phyloP scores from a whole-genome alignment of 92 coral and sea anemone species.

The Porites cylindrica region DNA sequence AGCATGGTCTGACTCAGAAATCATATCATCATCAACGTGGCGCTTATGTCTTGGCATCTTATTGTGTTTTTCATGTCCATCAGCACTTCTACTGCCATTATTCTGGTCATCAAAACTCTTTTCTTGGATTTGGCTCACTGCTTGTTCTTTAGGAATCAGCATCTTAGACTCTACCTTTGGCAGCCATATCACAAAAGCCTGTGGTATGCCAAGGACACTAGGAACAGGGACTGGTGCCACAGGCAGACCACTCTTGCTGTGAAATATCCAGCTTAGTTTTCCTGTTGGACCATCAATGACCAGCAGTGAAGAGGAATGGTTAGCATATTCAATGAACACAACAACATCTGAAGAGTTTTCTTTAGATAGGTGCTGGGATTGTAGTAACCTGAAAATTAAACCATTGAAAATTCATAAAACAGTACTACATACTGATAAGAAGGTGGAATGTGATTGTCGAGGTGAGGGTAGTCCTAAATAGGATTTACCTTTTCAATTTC shows the following conservation, averaged over 20 bases:
- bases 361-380: conserved; percentile 40
- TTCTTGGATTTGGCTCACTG: conserved; percentile 3
- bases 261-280: conserved; percentile 56
- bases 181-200: conserved; percentile 82
- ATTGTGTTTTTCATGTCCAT: not conserved
- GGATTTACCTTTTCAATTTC: too few relatives aligned
- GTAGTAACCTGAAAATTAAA: conserved; percentile 58
- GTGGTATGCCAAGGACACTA: conserved; percentile 21
- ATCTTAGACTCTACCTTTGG: conserved; percentile 66
- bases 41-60: not conserved
- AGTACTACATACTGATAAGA: too few relatives aligned
- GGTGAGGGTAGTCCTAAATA: too few relatives aligned
- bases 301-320: conserved; percentile 59
- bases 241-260: conserved; percentile 51
- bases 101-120: conserved; percentile 1
- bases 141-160: conserved; percentile 18
- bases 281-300: conserved; percentile 80
- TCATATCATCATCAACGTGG: not conserved
- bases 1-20: not conserved
- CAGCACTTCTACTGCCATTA: conserved; percentile 2
- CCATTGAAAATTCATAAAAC: too few relatives aligned
- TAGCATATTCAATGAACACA: conserved; percentile 50
- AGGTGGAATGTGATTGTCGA: too few relatives aligned
- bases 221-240: conserved; percentile 75
- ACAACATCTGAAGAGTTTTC: conserved; percentile 70